Conservation (phyloP, 2,888 invertebrate species). For the Monochamus alternatus region DNA sequence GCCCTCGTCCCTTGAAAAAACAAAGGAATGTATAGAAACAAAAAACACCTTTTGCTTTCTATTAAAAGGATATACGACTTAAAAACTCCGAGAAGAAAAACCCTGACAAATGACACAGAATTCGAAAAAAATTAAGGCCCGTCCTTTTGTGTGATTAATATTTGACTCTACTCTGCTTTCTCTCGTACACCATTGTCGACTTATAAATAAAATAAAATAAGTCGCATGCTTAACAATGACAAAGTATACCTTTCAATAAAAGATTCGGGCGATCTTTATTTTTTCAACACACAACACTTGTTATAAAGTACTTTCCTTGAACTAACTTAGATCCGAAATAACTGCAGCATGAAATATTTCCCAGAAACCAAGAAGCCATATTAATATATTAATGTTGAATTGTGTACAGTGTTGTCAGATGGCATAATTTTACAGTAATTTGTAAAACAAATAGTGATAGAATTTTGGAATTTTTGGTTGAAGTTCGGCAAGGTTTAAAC, state of each 20-base stretch:
- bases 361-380: too few relatives aligned
- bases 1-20: background rate
- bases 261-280: background rate
- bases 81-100: background rate
- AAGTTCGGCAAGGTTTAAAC: too few relatives aligned
- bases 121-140: slow-evolving; percentile 5
- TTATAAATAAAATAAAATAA: background rate
- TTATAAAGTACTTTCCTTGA: too few relatives aligned
- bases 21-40: slow-evolving; percentile 19
- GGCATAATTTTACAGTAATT: too few relatives aligned
- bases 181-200: background rate
- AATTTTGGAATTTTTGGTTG: too few relatives aligned
- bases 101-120: background rate
- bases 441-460: too few relatives aligned
- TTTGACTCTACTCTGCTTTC: background rate
- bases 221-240: background rate
- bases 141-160: slow-evolving; percentile 11
- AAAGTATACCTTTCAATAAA: background rate
- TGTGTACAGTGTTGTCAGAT: too few relatives aligned
- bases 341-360: too few relatives aligned
- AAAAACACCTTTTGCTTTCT: slow-evolving; percentile 5
- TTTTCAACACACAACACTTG: too few relatives aligned
- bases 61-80: background rate
- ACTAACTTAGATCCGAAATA: too few relatives aligned
- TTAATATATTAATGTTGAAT: too few relatives aligned